A percentile compares a stretch with the other conserved stretches of the same genome.
Conservation (phyloP, 2,797 vertebrate species). For the Coccyzus lansbergi region DNA sequence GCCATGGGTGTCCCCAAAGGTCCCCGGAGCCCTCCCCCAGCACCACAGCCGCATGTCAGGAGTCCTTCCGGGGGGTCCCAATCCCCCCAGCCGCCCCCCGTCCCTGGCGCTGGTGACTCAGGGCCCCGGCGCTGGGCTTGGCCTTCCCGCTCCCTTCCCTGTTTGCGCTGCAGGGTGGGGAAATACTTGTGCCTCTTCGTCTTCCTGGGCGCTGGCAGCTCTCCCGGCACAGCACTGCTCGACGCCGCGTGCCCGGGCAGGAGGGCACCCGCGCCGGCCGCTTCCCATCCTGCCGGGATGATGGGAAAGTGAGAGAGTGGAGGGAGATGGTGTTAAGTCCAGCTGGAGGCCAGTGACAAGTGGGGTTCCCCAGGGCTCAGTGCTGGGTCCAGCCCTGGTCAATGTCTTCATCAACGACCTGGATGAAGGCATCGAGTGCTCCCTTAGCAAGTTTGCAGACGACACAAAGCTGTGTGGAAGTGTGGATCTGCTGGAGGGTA, state of each 20-base stretch:
- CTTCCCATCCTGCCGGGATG: background rate
- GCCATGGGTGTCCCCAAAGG: fast-evolving
- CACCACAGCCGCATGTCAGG: fast-evolving
- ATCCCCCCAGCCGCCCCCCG: background rate
- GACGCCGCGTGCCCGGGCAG: background rate
- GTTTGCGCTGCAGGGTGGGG: constrained; percentile 63
- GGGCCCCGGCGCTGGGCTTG: background rate
- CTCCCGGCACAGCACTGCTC: background rate
- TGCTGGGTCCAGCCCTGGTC: too few relatives aligned
- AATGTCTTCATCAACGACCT: too few relatives aligned
- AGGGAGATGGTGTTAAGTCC: too few relatives aligned
- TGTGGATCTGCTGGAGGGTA: too few relatives aligned
- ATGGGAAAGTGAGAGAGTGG: too few relatives aligned
- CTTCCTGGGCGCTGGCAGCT: constrained; percentile 6
- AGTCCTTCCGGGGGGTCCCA: background rate
- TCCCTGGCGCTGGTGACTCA: background rate
- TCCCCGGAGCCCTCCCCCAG: background rate
- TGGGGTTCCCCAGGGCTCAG: too few relatives aligned
- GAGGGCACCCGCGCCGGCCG: background rate
- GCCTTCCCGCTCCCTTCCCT: background rate
- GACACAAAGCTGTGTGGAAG: too few relatives aligned
- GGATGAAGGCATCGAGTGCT: too few relatives aligned
- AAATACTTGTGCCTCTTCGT: constrained; percentile 27
- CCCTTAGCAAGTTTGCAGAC: too few relatives aligned
- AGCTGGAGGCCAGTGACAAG: too few relatives aligned